These are phyloP conservation scores for Austrolebias charrua DNA, from an alignment of 2,797 vertebrate genomes.

Conservation along the genomic window DNA sequence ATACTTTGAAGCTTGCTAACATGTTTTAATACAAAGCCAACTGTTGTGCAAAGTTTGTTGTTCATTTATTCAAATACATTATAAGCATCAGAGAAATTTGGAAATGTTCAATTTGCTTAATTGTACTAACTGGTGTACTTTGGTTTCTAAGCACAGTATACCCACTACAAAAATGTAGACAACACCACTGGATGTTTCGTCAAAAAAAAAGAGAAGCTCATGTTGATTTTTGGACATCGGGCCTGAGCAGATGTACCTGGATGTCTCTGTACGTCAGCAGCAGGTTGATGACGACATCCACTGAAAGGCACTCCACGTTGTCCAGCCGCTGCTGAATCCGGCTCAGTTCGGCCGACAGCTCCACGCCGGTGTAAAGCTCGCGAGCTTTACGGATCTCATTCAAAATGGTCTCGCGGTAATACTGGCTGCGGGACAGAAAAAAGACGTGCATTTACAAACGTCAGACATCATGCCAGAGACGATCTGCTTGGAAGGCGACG, in stretches of 20 bases:
- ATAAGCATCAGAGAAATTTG: too few relatives aligned
- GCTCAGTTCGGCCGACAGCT: conserved; percentile 88
- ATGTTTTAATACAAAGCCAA: too few relatives aligned
- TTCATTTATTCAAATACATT: too few relatives aligned
- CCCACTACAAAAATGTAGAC: too few relatives aligned
- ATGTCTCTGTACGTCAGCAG: conserved; percentile 97
- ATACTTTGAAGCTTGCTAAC: too few relatives aligned
- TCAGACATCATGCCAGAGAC: not conserved
- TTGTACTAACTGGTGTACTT: too few relatives aligned
- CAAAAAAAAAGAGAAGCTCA: not conserved
- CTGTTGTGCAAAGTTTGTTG: too few relatives aligned
- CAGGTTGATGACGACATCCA: conserved; percentile 95
- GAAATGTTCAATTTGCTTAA: too few relatives aligned
- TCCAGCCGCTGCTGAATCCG: conserved; percentile 94
- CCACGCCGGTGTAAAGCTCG: conserved; percentile 88
- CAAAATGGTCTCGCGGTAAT: conserved; percentile 93
- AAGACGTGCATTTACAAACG: not conserved
- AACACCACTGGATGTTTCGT: too few relatives aligned
- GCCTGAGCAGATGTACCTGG: conserved; percentile 81
- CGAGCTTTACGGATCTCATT: conserved; percentile 95
- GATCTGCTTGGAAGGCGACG: not conserved
- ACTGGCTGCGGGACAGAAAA: conserved; percentile 80
- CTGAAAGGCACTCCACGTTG: conserved; percentile 94
- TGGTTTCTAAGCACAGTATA: too few relatives aligned
- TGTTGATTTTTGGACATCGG: not conserved